These are phyloP conservation scores for human (Homo sapiens) DNA, from an alignment of 2,113 vertebrate genomes.

Conservation along the genomic window GRCh38 chr6:18215001-18215500, in stretches of 20 bases:
- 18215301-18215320: neutral
- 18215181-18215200: neutral
- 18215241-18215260: fast-evolving
- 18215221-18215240: neutral
- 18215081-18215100: constrained; percentile 92
- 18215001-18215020: constrained; percentile 92
- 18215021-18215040: constrained; percentile 96
- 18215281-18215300: fast-evolving
- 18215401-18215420: neutral
- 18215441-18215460: neutral
- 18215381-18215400: neutral
- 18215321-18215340: neutral
- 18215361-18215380: neutral
- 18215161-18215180: neutral
- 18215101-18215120: constrained; percentile 92
- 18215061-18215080: constrained; percentile 91
- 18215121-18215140: constrained; percentile 93
- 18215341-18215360: neutral
- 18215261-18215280: fast-evolving
- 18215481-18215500: neutral
- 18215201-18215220: fast-evolving
- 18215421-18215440: neutral
- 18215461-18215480: fast-evolving
- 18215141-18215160: neutral
- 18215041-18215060: constrained; percentile 90